A percentile compares a stretch with the other conserved stretches of the same genome.
Evolutionary conservation across 2,113 vertebrate genomes (phyloP).

Genomic region (Python bivittatus): DNA sequence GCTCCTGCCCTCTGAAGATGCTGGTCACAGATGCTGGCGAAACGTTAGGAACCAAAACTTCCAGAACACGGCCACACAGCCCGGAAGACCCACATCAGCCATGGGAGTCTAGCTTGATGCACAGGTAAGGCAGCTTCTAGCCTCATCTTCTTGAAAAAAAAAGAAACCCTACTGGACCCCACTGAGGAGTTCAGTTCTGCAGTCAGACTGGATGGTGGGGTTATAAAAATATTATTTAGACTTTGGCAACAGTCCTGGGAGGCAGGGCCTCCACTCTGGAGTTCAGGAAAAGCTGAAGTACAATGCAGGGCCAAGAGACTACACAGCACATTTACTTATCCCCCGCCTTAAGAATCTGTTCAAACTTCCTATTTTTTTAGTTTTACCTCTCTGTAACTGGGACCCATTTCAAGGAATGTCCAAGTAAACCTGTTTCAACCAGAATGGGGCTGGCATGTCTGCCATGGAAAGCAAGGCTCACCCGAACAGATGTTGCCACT

Average conservation of each 20-base stretch:
- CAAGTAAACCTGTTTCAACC: background rate
- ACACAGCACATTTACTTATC: background rate
- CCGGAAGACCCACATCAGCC: no score
- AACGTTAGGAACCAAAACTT: no score
- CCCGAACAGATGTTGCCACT: background rate
- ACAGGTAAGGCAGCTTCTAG: background rate
- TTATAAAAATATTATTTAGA: background rate
- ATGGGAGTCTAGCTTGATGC: no score
- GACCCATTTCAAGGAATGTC: background rate
- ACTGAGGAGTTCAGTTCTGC: background rate
- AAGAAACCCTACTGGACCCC: background rate
- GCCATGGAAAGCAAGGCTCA: background rate
- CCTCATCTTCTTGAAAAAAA: background rate
- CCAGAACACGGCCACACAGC: no score
- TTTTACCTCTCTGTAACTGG: background rate
- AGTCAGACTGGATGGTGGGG: background rate
- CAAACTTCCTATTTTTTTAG: background rate
- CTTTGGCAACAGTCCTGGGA: background rate
- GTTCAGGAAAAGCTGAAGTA: background rate
- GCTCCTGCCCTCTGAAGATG: no score
- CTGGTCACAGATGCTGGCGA: no score
- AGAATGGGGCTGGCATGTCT: no score
- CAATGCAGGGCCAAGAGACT: background rate
- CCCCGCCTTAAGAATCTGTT: background rate
- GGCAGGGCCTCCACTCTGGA: background rate